Base-by-base conservation (phyloP, 2,113 vertebrate genomes). In the Leptobrachium ailaonicum region DNA sequence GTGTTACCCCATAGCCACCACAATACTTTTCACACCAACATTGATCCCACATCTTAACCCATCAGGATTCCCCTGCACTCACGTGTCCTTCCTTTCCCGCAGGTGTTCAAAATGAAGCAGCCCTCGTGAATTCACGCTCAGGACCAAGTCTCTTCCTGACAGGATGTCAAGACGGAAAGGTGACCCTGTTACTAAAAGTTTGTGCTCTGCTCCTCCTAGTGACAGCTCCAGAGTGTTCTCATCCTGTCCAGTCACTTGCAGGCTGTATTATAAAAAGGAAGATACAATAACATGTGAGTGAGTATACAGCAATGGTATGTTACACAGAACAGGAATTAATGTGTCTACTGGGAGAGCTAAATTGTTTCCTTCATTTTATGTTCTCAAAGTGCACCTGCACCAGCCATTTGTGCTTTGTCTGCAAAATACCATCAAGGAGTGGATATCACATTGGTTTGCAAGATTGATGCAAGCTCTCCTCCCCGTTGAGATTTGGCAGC, bases 81-180 rank as follows among this genome's bases (percentile, higher is more conserved):
- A 98, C 96, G 96, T 95, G 95, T 95, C 95, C 93, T 94, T 95
- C 86, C 93, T 94, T 45, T 88, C 90, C 76, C 95, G 91, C 82
- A 96, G 92, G 72, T 96, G 95, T 86, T 98, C 96, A 6, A 97
- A 95, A 40, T 89, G 88, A 82, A 98, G 85, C 62, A 98, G 93
- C 68, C 96, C 96, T 0, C 95, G 94, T 0, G 96, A 95, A 82
- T 98, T 98, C 75, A 98, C 89, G 9, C 96, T 97, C 85, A 97
- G 89, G 82, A 98, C 89, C 77, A 98, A 93, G 13, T 95, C 90
- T 0, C 88, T 89, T 9, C 91, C 94, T 54, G 94, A 94, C 84
- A 97, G 85, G 68, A 98, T 91, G 85, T 98, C 96, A 82, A 98
- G 88, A 2, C 96, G 92, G 86, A 98, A 98, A 0, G 96, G 96